A percentile compares a stretch with the other conserved stretches of the same genome.
phyloP scores from a whole-genome alignment of 2,888 invertebrate genomes.

The Schizotus pectinicornis region DNA sequence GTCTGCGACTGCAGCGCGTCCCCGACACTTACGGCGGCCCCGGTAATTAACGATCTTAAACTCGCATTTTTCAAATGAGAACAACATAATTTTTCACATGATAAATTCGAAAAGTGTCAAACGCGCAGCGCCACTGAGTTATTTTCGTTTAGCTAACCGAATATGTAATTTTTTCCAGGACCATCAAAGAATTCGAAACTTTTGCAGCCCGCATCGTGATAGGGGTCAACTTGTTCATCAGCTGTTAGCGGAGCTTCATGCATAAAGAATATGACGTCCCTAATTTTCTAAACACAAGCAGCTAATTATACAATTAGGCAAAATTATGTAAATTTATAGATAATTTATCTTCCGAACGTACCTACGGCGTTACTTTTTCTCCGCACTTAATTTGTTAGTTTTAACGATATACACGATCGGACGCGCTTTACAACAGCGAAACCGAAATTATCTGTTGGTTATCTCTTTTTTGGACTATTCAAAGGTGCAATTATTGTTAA shows the following conservation, averaged over 20 bases:
- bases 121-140: constrained; percentile 45
- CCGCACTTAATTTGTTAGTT: no score
- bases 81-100: constrained; percentile 58
- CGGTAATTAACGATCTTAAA: constrained; percentile 59
- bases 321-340: constrained; percentile 6
- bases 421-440: no score
- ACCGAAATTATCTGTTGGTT: no score
- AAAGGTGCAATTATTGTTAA: no score
- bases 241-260: not conserved
- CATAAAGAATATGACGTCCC: constrained; percentile 5
- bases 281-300: constrained; percentile 3
- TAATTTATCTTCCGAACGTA: not conserved
- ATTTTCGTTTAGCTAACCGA: constrained; percentile 2
- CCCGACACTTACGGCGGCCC: constrained; percentile 57
- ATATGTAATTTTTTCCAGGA: not conserved
- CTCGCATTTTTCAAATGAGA: constrained; percentile 57
- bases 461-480: no score
- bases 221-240: not conserved
- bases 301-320: constrained; percentile 8
- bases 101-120: constrained; percentile 58
- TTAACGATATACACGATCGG: no score
- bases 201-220: not conserved
- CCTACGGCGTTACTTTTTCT: no score
- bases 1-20: constrained; percentile 57
- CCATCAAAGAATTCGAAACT: not conserved